phyloP scores from a whole-genome alignment of 2,797 vertebrate species.

The Falco cherrug region DNA sequence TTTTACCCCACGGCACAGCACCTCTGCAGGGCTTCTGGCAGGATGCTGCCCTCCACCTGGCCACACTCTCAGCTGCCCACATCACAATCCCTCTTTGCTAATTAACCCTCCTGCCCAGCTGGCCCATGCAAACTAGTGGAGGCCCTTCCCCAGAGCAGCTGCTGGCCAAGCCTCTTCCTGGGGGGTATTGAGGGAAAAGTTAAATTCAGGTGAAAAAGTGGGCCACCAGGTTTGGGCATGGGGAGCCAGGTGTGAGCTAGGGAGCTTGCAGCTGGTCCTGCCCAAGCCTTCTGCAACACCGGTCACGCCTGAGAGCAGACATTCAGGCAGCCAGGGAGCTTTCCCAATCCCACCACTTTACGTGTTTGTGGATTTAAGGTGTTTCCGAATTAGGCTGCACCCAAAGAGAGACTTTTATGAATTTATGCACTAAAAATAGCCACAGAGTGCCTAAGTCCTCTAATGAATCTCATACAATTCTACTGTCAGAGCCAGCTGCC shows the following conservation, averaged over 20 bases:
- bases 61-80: rapidly evolving
- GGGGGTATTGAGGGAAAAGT: neutral
- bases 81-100: neutral
- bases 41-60: neutral
- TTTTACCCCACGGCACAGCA: neutral
- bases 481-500: neutral
- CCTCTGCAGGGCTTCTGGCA: neutral
- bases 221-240: neutral
- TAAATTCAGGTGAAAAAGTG: neutral
- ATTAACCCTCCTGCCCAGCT: neutral
- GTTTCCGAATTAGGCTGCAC: neutral
- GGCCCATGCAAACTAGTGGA: neutral
- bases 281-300: neutral
- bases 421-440: neutral
- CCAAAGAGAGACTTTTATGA: neutral
- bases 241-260: neutral
- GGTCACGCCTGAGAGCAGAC: neutral
- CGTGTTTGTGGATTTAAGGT: neutral
- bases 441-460: neutral
- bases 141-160: neutral
- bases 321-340: neutral
- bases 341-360: neutral
- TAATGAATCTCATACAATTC: neutral
- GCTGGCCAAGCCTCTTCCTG: neutral
- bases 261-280: rapidly evolving